These are phyloP conservation scores for Gastracanthus pulcherrimus DNA, from an alignment of 2,888 invertebrate genomes.

Conservation along the genomic window DNA sequence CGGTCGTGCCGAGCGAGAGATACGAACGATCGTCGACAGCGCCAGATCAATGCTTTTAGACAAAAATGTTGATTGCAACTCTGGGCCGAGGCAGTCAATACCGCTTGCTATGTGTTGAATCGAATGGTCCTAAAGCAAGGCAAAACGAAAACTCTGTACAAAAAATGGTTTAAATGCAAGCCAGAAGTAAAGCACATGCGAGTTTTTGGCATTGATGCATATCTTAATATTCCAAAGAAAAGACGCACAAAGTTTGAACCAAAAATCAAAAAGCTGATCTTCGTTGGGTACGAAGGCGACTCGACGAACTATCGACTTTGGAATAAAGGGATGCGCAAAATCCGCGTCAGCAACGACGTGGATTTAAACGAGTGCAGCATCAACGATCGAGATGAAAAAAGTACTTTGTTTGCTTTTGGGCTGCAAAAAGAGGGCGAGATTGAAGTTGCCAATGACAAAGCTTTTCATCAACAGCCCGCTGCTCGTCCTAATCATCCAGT, in stretches of 20 bases:
- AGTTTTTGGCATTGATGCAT: constrained; percentile 60
- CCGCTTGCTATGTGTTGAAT: constrained; percentile 62
- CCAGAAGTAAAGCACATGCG: constrained; percentile 59
- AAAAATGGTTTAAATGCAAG: constrained; percentile 37
- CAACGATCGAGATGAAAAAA: too few relatives aligned
- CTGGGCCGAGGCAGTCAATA: constrained; percentile 66
- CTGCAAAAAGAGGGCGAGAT: too few relatives aligned
- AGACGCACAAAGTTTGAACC: constrained; percentile 44
- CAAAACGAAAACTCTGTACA: constrained; percentile 26
- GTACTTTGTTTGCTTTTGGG: too few relatives aligned
- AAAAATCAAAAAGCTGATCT: constrained; percentile 13
- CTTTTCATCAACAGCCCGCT: too few relatives aligned
- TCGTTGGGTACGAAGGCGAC: constrained; percentile 53
- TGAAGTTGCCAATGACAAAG: too few relatives aligned
- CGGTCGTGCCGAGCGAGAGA: constrained; percentile 32
- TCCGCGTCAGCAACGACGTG: constrained; percentile 66
- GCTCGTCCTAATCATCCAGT: too few relatives aligned
- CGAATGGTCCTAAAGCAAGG: constrained; percentile 53
- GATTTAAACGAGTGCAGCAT: constrained; percentile 44
- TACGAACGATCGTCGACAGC: constrained; percentile 28
- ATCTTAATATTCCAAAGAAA: constrained; percentile 41
- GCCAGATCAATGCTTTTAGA: constrained; percentile 33
- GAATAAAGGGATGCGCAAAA: constrained; percentile 61
- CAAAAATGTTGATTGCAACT: constrained; percentile 27
- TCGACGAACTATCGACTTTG: constrained; percentile 55